Conservation (phyloP, 2,113 vertebrate genomes). For the Cebus imitator region DNA sequence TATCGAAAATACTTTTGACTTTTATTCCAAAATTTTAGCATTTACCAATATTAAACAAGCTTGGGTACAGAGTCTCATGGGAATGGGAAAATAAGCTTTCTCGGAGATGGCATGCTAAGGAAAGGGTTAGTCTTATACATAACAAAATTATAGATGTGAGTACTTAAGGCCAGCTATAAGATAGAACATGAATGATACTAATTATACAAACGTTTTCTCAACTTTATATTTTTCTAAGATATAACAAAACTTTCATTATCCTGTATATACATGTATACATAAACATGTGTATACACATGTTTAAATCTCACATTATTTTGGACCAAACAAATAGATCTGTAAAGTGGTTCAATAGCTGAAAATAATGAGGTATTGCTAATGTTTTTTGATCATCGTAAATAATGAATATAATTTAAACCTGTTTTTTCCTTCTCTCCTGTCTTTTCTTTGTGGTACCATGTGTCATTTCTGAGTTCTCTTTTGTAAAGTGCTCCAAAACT, state of each 20-base stretch:
- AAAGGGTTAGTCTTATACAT: neutral
- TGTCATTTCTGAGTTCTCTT: neutral
- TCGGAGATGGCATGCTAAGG: neutral
- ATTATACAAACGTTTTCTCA: neutral
- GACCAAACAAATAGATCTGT: neutral
- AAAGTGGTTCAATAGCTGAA: neutral
- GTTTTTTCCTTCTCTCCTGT: neutral
- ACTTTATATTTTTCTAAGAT: conserved; percentile 8
- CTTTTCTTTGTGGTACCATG: neutral
- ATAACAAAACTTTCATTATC: neutral
- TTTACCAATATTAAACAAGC: neutral
- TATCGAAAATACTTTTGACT: conserved; percentile 23
- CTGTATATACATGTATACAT: neutral
- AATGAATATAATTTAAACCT: neutral
- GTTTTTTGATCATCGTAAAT: neutral
- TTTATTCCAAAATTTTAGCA: conserved; percentile 11
- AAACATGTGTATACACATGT: neutral
- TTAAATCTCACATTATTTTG: conserved; percentile 27
- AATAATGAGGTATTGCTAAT: neutral
- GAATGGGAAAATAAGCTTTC: conserved; percentile 35
- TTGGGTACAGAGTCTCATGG: neutral
- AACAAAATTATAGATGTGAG: neutral
- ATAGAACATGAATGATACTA: neutral
- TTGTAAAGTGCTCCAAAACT: neutral
- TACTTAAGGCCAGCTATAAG: neutral